Percentiles rank a stretch among this genome's conserved stretches.
These are phyloP conservation scores for Lithobates pipiens DNA, from an alignment of 2,797 vertebrate species.

Conservation along the genomic window DNA sequence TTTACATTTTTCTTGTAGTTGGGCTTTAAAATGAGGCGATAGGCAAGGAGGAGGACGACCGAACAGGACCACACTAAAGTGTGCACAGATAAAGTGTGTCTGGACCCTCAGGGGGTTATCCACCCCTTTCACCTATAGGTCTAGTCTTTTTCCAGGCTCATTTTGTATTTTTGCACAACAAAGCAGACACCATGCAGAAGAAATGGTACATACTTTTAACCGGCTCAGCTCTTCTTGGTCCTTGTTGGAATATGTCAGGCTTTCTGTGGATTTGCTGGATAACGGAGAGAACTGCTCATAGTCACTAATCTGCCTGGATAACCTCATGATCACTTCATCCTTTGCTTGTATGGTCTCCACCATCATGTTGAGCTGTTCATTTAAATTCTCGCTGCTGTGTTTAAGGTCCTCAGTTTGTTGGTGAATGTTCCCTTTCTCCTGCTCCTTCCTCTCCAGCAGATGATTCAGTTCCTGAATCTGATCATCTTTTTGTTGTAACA, in stretches of 20 bases:
- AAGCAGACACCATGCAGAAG: too few relatives aligned
- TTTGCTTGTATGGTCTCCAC: conserved; percentile 98
- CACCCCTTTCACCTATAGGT: too few relatives aligned
- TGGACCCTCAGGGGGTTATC: too few relatives aligned
- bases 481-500: conserved; percentile 83
- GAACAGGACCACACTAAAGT: too few relatives aligned
- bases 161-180: too few relatives aligned
- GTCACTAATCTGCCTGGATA: conserved; percentile 83
- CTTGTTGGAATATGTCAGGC: conserved; percentile 61
- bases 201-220: conserved; percentile 81
- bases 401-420: conserved; percentile 88
- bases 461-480: conserved; percentile 86
- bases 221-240: conserved; percentile 87
- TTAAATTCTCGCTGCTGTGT: conserved; percentile 88
- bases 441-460: conserved; percentile 85
- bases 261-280: conserved; percentile 54
- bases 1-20: too few relatives aligned
- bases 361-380: conserved; percentile 90
- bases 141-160: too few relatives aligned
- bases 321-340: conserved; percentile 94
- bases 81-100: too few relatives aligned
- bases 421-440: conserved; percentile 90
- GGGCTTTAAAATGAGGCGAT: too few relatives aligned
- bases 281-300: conserved; percentile 66
- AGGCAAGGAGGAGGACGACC: too few relatives aligned